A percentile compares a stretch with the other conserved stretches of the same genome.
Conservation (phyloP, 2,888 invertebrate species). For the Argynnis bischoffii region DNA sequence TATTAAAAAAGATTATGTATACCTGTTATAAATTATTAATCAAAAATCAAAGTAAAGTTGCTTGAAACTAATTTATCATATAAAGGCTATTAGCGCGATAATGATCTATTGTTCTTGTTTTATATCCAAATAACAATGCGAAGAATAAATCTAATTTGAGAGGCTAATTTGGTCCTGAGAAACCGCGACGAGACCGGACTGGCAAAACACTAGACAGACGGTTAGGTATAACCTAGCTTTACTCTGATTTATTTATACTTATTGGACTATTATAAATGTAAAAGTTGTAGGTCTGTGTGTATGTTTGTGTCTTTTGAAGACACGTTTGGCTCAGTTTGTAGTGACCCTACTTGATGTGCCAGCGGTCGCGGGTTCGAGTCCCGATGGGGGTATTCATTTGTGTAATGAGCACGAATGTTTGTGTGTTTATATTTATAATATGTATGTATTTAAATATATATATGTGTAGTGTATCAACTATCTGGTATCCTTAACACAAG, state of each 20-base stretch:
- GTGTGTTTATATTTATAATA: too few relatives aligned
- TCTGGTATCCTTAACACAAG: too few relatives aligned
- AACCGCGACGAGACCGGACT: constrained; percentile 45
- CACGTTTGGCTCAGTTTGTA: too few relatives aligned
- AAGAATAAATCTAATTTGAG: constrained; percentile 32
- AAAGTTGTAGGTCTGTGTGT: not conserved
- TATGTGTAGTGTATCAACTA: too few relatives aligned
- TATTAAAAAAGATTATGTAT: too few relatives aligned
- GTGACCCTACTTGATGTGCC: too few relatives aligned
- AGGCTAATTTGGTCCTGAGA: constrained; percentile 42
- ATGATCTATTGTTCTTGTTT: constrained; percentile 43
- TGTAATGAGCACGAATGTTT: too few relatives aligned
- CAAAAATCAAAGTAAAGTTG: too few relatives aligned
- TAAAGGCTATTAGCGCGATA: constrained; percentile 34
- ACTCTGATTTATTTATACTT: constrained; percentile 19
- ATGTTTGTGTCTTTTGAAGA: not conserved
- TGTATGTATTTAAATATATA: too few relatives aligned
- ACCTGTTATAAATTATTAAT: too few relatives aligned
- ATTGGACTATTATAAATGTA: not conserved
- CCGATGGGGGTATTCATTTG: too few relatives aligned
- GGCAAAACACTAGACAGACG: not conserved
- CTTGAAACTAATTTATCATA: constrained; percentile 29
- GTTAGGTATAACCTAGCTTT: not conserved
- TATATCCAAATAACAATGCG: constrained; percentile 41
- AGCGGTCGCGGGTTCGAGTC: too few relatives aligned